A percentile compares a stretch with the other conserved stretches of the same genome.
Evolutionary conservation across 2,113 vertebrate genomes (phyloP).

Genomic region (Agapornis roseicollis): DNA sequence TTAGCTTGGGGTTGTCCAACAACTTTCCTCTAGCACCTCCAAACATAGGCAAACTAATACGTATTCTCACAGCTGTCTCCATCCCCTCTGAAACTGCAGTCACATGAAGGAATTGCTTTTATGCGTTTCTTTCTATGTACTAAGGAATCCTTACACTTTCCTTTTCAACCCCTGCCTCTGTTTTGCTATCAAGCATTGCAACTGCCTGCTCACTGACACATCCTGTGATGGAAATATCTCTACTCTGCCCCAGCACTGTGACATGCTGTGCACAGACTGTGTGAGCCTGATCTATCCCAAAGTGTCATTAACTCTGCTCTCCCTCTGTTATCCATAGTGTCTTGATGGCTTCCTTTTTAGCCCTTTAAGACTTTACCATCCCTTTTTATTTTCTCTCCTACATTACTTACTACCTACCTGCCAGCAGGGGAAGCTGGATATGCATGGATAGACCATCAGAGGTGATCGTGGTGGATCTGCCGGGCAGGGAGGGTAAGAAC

Average conservation of each 20-base stretch:
- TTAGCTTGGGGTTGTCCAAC: neutral
- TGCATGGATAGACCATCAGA: neutral
- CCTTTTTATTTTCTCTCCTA: neutral
- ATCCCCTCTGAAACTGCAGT: neutral
- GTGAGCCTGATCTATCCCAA: neutral
- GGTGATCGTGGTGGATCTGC: neutral
- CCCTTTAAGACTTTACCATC: neutral
- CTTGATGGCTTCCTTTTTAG: neutral
- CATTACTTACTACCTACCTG: neutral
- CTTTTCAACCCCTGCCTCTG: neutral
- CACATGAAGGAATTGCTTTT: neutral
- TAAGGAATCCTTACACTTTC: neutral
- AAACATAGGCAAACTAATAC: fast-evolving
- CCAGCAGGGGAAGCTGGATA: neutral
- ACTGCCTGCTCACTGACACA: neutral
- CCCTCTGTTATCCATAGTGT: neutral
- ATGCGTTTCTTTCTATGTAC: fast-evolving
- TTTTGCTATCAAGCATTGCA: neutral
- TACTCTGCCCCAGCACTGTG: neutral
- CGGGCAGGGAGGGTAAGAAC: neutral
- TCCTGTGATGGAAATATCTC: neutral
- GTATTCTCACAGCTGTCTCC: fast-evolving
- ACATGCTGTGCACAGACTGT: fast-evolving
- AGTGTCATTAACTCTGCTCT: neutral
- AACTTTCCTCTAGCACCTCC: neutral